Percentiles rank a stretch among this genome's conserved stretches.
Evolutionary conservation across 1,140 invertebrate genomes (phyloP).

Genomic region (Trichogramma pretiosum): DNA sequence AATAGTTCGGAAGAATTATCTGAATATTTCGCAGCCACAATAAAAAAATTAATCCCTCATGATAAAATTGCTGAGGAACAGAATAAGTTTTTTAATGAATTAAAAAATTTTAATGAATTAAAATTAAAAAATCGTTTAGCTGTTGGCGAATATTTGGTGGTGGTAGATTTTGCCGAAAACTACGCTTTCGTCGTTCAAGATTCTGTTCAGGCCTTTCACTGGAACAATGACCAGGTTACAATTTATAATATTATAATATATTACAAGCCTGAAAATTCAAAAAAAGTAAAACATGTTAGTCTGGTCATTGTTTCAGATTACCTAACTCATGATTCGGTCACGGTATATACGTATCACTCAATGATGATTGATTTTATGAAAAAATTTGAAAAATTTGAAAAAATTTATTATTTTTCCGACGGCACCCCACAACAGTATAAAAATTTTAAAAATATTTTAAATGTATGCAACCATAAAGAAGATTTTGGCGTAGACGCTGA

Average conservation of each 20-base stretch:
- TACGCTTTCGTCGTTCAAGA: no score
- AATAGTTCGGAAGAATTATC: neutral
- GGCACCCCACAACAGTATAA: constrained; percentile 9
- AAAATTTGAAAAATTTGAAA: constrained; percentile 11
- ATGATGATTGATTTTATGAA: constrained; percentile 3
- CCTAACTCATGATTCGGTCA: constrained; percentile 13
- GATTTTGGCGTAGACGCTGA: constrained; percentile 23
- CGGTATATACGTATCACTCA: constrained; percentile 14
- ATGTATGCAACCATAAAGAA: constrained; percentile 1
- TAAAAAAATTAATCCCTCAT: neutral
- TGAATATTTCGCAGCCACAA: neutral
- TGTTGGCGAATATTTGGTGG: constrained; percentile 7
- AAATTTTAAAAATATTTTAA: constrained; percentile 10
- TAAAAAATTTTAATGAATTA: constrained; percentile 7
- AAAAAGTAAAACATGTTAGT: constrained; percentile 1
- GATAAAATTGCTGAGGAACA: constrained; percentile 11
- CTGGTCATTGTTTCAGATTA: constrained; percentile 18
- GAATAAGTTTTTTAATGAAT: constrained; percentile 3
- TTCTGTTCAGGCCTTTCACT: constrained; percentile 17
- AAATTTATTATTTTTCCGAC: constrained; percentile 10
- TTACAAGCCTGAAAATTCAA: constrained; percentile 11
- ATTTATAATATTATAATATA: constrained; percentile 20
- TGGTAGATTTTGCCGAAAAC: constrained; percentile 17
- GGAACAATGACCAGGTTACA: constrained; percentile 18
- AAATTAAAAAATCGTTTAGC: neutral